Evolutionary conservation across 1,140 invertebrate species (phyloP), one percentile per base, ranked within the genome.

Genomic region (Euglossa dilemma): DNA sequence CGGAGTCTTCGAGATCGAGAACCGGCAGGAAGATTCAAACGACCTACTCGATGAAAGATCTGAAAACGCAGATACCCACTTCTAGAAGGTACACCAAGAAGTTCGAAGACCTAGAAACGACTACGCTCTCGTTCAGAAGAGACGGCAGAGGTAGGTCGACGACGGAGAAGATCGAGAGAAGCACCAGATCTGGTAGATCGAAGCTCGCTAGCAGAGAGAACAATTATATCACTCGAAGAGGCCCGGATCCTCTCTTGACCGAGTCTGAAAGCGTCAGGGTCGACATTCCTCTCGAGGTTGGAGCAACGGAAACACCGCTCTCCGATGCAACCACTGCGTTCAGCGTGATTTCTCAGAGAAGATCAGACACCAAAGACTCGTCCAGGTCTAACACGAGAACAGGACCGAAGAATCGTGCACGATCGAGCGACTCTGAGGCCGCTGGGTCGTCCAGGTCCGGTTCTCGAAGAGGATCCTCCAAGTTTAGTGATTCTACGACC

Each of bases 1-100:
- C 89, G 0, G 88, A 91, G 23, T 45, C 69, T 0, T 78, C 85
- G 1, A 90, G 90, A 52, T 91, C 87, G 1, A 89, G 91, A 87
- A 91, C 90, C 0, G 92, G 92, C 14, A 86, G 93, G 50, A 93
- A 93, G 78, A 90, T 92, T 59, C 90, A 92, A 47, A 83, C 78
- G 0, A 88, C 86, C 4, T 72, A 85, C 16, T 83, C 88, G 0
- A 66, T 85, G 16, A 85, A 83, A n/a, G 89, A 93, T 66, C 63
- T 87, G 11, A 88, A 75, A 78, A 82, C 73, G 6, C 85, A 88
- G 79, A 54, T 88, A 66, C 56, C 82, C 0, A 76, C 70, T 28
- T 80, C 85, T 0, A 83, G 85, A 64, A 83, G 71, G 20, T 80
- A 67, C 45, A 45, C n/a, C 20, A 83, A 73, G 36, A 87, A 80